phyloP scores from a whole-genome alignment of 1,140 invertebrate species.

The Monochamus saltuarius region DNA sequence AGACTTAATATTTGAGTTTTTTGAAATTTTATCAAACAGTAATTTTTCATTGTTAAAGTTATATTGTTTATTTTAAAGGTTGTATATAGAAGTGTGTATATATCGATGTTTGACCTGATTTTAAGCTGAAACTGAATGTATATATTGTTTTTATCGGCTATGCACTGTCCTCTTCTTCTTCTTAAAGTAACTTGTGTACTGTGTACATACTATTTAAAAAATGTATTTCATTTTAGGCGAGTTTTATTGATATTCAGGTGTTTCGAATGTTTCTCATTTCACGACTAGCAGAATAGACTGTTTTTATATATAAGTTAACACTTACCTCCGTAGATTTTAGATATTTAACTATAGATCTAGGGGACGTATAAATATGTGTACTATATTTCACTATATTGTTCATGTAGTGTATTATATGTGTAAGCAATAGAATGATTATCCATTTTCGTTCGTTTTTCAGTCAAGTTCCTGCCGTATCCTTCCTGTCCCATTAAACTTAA shows the following conservation, averaged over 20 bases:
- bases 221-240: background rate
- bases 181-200: background rate
- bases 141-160: background rate
- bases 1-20: slow-evolving; percentile 25
- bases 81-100: slow-evolving; percentile 16
- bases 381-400: background rate
- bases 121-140: slow-evolving; percentile 5
- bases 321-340: background rate
- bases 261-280: background rate
- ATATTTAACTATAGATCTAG: background rate
- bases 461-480: background rate
- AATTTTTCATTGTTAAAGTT: slow-evolving; percentile 19
- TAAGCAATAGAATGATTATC: background rate
- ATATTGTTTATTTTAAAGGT: slow-evolving; percentile 18
- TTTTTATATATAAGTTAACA: background rate
- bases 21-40: slow-evolving; percentile 16
- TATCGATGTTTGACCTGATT: slow-evolving; percentile 7
- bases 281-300: background rate
- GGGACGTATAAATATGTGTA: slow-evolving; percentile 16
- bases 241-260: background rate
- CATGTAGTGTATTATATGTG: background rate
- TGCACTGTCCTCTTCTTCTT: background rate
- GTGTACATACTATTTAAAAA: background rate
- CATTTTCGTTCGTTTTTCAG: background rate
- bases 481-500: background rate